A percentile compares a stretch with the other conserved stretches of the same genome.
These are phyloP conservation scores for Cheilosia grossa DNA, from an alignment of 2,888 invertebrate species.

Conservation along the genomic window DNA sequence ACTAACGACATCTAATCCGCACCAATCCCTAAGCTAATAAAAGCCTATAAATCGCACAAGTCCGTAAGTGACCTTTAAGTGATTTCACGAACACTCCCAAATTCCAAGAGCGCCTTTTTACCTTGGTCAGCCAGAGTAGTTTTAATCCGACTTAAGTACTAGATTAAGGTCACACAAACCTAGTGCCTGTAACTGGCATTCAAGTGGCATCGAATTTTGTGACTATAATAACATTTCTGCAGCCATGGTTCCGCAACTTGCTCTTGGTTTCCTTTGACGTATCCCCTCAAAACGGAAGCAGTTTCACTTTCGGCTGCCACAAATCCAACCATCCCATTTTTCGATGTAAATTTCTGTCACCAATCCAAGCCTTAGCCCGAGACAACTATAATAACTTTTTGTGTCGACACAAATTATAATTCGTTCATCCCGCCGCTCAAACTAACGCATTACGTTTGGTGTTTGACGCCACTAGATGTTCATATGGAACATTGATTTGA, in stretches of 20 bases:
- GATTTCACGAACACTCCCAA: no score
- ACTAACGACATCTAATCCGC: no score
- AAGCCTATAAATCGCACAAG: no score
- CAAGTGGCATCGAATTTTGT: no score
- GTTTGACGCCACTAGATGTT: slow-evolving; percentile 61
- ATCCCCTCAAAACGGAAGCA: not conserved
- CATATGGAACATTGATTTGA: slow-evolving; percentile 42
- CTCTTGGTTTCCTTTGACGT: not conserved
- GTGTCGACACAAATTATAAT: slow-evolving; percentile 21
- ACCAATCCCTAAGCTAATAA: no score
- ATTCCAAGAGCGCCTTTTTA: no score
- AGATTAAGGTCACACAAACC: no score
- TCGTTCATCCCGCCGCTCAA: slow-evolving; percentile 29
- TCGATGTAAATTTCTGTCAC: slow-evolving; percentile 1
- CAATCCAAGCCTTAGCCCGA: not conserved
- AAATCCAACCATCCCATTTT: not conserved
- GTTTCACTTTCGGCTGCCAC: slow-evolving; percentile 17
- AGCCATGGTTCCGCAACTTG: not conserved
- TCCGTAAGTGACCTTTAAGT: no score
- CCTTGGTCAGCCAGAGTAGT: no score
- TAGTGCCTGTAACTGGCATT: no score
- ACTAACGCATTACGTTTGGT: slow-evolving; percentile 37
- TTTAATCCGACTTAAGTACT: no score
- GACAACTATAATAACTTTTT: not conserved
- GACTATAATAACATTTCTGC: not conserved